Evolutionary conservation across 1,140 invertebrate species (phyloP).

Genomic region (Phthorimaea operculella): DNA sequence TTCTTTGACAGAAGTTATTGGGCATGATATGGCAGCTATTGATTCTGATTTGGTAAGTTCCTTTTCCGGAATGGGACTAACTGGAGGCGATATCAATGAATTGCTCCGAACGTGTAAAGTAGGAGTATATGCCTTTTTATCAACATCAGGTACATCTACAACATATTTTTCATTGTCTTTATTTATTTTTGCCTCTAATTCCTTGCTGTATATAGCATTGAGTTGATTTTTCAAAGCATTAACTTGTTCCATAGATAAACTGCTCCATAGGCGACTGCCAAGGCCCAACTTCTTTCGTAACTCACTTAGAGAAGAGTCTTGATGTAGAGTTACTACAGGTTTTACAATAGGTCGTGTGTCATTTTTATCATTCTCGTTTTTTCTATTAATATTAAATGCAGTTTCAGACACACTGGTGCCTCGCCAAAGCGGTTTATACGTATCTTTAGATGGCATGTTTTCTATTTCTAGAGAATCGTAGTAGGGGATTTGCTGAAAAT

Average conservation of each 20-base stretch:
- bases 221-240: conserved; percentile 83
- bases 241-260: conserved; percentile 85
- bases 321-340: conserved; percentile 27
- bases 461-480: conserved; percentile 66
- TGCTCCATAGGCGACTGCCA: conserved; percentile 83
- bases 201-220: conserved; percentile 83
- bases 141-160: conserved; percentile 70
- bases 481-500: conserved; percentile 72
- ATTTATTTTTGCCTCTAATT: conserved; percentile 52
- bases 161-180: conserved; percentile 66
- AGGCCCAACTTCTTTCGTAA: conserved; percentile 70
- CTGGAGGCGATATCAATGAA: conserved; percentile 62
- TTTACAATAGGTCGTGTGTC: conserved; percentile 18
- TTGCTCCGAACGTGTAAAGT: conserved; percentile 77
- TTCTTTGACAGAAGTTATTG: conserved; percentile 55
- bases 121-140: conserved; percentile 48
- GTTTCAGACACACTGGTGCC: conserved; percentile 83
- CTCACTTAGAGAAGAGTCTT: conserved; percentile 44
- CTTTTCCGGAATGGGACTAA: conserved; percentile 30
- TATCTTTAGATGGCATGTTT: conserved; percentile 70
- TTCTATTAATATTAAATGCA: conserved; percentile 74
- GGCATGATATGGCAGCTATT: conserved; percentile 64
- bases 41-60: conserved; percentile 68
- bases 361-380: conserved; percentile 38
- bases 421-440: conserved; percentile 84